These are phyloP conservation scores for Acomys russatus DNA, from an alignment of 2,797 vertebrate genomes.

Conservation along the genomic window DNA sequence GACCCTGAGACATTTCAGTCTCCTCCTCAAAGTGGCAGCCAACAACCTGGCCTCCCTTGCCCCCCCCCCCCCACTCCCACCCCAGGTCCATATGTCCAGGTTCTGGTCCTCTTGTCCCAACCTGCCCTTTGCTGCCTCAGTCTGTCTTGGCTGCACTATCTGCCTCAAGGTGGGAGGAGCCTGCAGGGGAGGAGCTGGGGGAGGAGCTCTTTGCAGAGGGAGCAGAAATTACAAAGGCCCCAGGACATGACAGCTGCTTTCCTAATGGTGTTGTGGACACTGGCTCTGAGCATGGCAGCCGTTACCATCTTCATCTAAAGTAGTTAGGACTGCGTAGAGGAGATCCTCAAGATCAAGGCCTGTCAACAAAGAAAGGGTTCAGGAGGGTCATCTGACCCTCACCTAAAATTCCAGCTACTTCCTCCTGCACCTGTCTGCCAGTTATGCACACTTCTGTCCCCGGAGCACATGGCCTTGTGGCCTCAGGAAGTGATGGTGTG, in stretches of 20 bases:
- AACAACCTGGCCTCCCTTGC: not conserved
- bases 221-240: not conserved
- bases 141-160: not conserved
- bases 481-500: not conserved
- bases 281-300: not conserved
- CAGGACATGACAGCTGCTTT: too few relatives aligned
- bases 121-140: not conserved
- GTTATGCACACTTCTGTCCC: not conserved
- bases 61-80: too few relatives aligned
- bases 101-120: not conserved
- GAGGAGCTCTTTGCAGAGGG: not conserved
- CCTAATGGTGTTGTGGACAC: not conserved
- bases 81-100: not conserved
- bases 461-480: not conserved
- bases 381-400: not conserved
- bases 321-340: not conserved
- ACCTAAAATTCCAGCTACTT: not conserved
- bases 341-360: not conserved
- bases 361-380: not conserved
- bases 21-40: not conserved
- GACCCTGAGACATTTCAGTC: not conserved
- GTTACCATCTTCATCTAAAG: not conserved
- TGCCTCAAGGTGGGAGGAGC: not conserved
- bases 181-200: not conserved
- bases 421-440: not conserved